Evolutionary conservation across 2,113 vertebrate genomes (phyloP), one percentile per base, ranked within the genome.

Genomic region (Chrysemys picta): DNA sequence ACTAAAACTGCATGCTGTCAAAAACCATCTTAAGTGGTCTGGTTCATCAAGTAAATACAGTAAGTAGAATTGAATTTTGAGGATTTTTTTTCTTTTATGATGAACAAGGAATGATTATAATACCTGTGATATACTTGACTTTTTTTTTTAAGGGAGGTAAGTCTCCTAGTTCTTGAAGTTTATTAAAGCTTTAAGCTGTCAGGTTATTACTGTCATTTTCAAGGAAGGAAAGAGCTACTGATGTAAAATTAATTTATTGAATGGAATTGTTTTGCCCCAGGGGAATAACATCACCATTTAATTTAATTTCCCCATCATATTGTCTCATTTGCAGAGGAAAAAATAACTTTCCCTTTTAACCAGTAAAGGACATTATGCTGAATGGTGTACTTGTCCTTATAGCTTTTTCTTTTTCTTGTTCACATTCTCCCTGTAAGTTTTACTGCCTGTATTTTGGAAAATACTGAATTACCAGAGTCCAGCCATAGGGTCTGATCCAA

Each of bases 241-340:
- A 98, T 98, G 98, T 98, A 98, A 98, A 98, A 98, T 98, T 98
- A 98, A 98, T 98, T 98, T 98, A 98, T 98, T 98, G 98, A 98
- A 98, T 98, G 97, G 97, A 98, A 98, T 98, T 98, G 98, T 98
- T 98, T 98, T 98, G 98, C 98, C 98, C 98, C 97, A 94, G 89
- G 98, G 98, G 98, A 98, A 98, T 98, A 98, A 98, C 98, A 98
- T 98, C 98, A 98, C 98, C 97, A 98, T 98, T 98, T 98, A 98
- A 98, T 98, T 98, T 98, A 98, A 98, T 98, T 98, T 98, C 95
- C 90, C 97, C 97, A 98, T 98, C 98, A 98, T 98, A 98, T 98
- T 98, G 98, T 98, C 98, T 98, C 98, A 98, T 98, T 98, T 98
- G 97, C 96, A 96, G 97, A 97, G 94, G 89, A 85, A 97, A 98